Evolutionary conservation across 2,888 invertebrate species (phyloP), one percentile per base, ranked within the genome.

Genomic region (Drosophila paracracens): DNA sequence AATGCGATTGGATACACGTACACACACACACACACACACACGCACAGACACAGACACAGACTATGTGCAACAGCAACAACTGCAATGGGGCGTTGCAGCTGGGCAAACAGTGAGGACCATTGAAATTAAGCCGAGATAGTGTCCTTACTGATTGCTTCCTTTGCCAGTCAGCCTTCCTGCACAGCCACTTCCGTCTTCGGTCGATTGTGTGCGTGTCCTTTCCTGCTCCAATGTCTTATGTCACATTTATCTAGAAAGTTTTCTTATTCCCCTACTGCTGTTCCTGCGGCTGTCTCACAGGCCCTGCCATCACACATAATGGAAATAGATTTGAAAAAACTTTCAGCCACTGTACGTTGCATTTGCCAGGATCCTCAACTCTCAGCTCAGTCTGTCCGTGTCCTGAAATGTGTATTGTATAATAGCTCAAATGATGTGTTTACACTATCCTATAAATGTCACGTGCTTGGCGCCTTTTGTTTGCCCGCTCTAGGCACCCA

Each of bases 111-210:
- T 76, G 31, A 40, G 62, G 61, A 70, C 76, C 86, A 87, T 88
- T 79, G 86, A 89, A 89, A 87, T 89, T 83, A 86, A 76, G 76
- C 81, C 69, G 70, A 81, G 85, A 81, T 83, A 79, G 78, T 91
- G 90, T 91, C 91, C 89, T 84, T 91, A 89, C 91, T 91, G 90
- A 91, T 91, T 91, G 91, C 91, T 91, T 91, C 90, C 90, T 90
- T 81, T 86, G 83, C 76, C 69, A 61, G 70, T 64, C 70, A 53
- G 62, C 60, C 76, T 54, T 76, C 67, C 67, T 81, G 77, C 88
- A 81, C 60, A 76, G 67, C 71, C 78, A 81, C 82, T 82, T 91
- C 91, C 88, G 79, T 70, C 69, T 72, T 79, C 72, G 67, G 70
- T 79, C 72, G 81, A 79, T 83, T 81, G 61, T 82, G 74, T 74